Conservation (phyloP, 2,888 invertebrate species). For the Eupithecia insigniata region DNA sequence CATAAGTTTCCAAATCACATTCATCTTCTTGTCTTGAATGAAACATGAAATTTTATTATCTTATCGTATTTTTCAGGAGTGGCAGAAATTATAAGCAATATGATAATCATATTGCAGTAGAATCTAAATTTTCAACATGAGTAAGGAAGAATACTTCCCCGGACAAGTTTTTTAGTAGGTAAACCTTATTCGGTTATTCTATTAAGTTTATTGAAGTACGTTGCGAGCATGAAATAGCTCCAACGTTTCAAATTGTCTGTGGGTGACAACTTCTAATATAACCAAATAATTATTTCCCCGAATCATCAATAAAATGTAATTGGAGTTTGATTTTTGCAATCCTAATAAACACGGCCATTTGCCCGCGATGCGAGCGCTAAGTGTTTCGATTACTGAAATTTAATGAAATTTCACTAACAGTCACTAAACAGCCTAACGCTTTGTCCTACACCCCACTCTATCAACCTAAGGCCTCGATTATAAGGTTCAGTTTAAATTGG, state of each 20-base stretch:
- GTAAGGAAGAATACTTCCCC: not conserved
- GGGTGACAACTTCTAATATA: not conserved
- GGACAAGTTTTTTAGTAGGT: not conserved
- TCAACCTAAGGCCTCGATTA: constrained; percentile 32
- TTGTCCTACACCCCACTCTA: constrained; percentile 24
- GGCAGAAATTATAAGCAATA: constrained; percentile 13
- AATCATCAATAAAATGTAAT: constrained; percentile 6
- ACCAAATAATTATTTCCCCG: not conserved
- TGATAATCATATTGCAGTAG: constrained; percentile 15
- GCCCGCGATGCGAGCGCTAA: constrained; percentile 54
- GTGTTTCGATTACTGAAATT: constrained; percentile 54
- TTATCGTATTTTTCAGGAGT: constrained; percentile 35
- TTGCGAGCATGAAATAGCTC: not conserved
- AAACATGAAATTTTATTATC: constrained; percentile 36
- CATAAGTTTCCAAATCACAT: constrained; percentile 13
- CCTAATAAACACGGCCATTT: constrained; percentile 53
- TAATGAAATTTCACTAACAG: constrained; percentile 60
- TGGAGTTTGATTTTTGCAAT: constrained; percentile 47
- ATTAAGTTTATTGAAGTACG: not conserved
- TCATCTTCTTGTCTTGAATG: not conserved
- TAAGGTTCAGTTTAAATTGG: constrained; percentile 38
- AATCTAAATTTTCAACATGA: not conserved
- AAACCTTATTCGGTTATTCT: not conserved
- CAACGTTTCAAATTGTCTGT: not conserved
- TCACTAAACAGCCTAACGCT: constrained; percentile 46